Evolutionary conservation across 2,113 vertebrate genomes (phyloP), one percentile per base, ranked within the genome.

Genomic region (Etheostoma cragini): DNA sequence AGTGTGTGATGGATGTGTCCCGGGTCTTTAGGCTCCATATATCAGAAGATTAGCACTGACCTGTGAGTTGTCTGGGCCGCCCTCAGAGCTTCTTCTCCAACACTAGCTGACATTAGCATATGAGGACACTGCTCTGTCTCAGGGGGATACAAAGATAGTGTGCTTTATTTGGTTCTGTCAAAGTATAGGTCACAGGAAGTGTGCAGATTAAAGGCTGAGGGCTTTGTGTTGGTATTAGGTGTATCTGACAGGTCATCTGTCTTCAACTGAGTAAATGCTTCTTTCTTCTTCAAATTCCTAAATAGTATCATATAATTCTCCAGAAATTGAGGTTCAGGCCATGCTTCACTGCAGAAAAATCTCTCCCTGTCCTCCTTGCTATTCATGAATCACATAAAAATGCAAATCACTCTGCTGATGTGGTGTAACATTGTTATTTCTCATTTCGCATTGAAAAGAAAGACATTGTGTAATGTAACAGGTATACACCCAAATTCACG

Each of bases 31-130:
- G 88, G 89, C 91, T 84, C 83, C 91, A 94, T 94, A 89, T 91
- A 95, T 95, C 92, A 95, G 90, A 75, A 94, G 95, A 95, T 95
- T 95, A 95, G 92, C 92, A 84, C 84, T 94, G 94, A 94, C 93
- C 94, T 93, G 93, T 66, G 84, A 91, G 93, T 75, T 87, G 93
- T 92, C 91, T 87, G 76, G 81, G 81, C 87, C 53, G 90, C 93
- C 90, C 92, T 92, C 86, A n/a, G 76, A 90, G 91, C 91, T 88
- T 80, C 92, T 93, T 85, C 92, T 78, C 78, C 86, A 69, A 82
- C 79, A 76, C 76, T 71, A 87, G 77, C 80, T 58, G 72, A 79
- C 82, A 94, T 95, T 94, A 94, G 93, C 93, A 94, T 92, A 91
- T 57, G 84, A 93, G 91, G 90, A 91, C 91, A 87, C 87, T 74